These are phyloP conservation scores for Lithobates pipiens DNA, from an alignment of 2,797 vertebrate species.

Conservation along the genomic window DNA sequence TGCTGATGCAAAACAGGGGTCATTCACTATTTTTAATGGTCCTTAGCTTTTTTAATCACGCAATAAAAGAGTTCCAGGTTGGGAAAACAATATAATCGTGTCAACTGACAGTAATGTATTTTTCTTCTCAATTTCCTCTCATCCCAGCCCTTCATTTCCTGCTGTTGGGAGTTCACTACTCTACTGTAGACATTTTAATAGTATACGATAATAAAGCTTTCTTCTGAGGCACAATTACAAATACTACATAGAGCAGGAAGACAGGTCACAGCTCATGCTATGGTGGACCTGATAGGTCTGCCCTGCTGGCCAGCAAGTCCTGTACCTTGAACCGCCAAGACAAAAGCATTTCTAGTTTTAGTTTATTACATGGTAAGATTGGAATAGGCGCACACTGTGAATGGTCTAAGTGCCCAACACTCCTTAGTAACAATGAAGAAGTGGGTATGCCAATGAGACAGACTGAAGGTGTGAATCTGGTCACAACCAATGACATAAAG, in stretches of 20 bases:
- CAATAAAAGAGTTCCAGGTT: not conserved
- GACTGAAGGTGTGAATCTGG: not conserved
- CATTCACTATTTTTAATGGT: not conserved
- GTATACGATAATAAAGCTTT: not conserved
- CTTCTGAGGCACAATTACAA: not conserved
- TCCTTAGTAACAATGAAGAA: not conserved
- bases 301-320: not conserved
- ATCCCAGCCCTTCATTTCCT: slow-evolving; percentile 4
- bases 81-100: not conserved
- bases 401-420: not conserved
- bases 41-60: not conserved
- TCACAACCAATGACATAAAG: not conserved
- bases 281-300: not conserved
- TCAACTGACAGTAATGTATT: slow-evolving; percentile 5
- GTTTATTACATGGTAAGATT: not conserved
- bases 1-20: slow-evolving; percentile 1
- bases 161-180: not conserved
- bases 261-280: not conserved
- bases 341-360: no score
- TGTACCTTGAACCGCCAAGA: not conserved
- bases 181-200: slow-evolving; percentile 1
- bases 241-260: not conserved
- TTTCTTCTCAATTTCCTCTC: not conserved
- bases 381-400: not conserved
- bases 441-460: not conserved